Base-by-base conservation (phyloP, 2,888 invertebrate species). In the Antheraea yamamai region DNA sequence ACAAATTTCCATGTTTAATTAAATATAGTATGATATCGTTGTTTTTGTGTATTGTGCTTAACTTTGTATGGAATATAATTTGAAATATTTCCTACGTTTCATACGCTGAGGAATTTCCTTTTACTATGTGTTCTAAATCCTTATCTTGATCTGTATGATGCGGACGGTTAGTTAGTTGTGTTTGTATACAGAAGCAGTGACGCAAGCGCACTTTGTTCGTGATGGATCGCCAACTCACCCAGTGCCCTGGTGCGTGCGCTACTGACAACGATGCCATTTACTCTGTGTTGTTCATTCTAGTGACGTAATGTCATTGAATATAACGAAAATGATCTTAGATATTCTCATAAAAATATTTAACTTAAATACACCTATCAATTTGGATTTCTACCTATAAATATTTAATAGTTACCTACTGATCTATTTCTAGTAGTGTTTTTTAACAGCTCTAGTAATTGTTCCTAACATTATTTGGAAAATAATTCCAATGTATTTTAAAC, bases 111-210 rank as follows among this genome's bases (percentile, higher is more conserved):
- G 39, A 39, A 39, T 39, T 70, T 70, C 39, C n/a, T 70, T 39
- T 7, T 70, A n/a, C 8, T 20, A 70, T 39, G 70, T 39, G 39
- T 70, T n/a, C 39, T 4, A 39, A 39, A 39, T 70, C 39, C 39
- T 70, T 18, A 70, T 70, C 70, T 35, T 39, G 70, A n/a, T 70
- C 39, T 39, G 39, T 70, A 39, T 70, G 70, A 70, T 12, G 47
- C 47, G 12, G 12, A 47, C n/a, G n/a, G 10, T 30, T 14, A 39
- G 14, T 12, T n/a, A 39, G 39, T 70, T 20, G 39, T 70, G 20
- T 70, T 70, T 70, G 39, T 70, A 70, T n/a, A 70, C 39, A 70
- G 70, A 39, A 16, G 64, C n/a, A 68, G 68, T 70, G 70, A 70
- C 70, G 70, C 39, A 35, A 70, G 70, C 39, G 70, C 70, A 70